A percentile compares a stretch with the other conserved stretches of the same genome.
phyloP scores from a whole-genome alignment of 1,140 invertebrate species.

The Macrotrachela quadricornifera region DNA sequence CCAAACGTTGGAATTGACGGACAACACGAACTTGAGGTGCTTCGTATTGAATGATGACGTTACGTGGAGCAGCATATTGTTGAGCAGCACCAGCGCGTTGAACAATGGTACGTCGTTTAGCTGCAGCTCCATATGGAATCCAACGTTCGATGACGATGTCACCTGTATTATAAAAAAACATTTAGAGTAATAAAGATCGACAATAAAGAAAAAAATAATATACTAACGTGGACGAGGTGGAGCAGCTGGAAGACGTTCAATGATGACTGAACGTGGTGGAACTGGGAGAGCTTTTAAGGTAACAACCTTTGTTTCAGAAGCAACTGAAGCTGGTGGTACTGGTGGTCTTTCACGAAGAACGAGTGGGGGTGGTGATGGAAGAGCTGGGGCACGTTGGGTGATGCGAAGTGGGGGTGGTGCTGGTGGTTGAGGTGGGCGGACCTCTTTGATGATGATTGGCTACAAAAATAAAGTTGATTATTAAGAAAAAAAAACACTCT shows the following conservation, averaged over 20 bases:
- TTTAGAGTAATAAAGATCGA: no score
- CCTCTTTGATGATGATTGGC: background rate
- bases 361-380: background rate
- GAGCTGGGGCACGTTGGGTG: background rate
- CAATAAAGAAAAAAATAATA: no score
- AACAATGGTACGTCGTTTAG: background rate
- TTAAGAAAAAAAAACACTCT: no score
- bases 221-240: no score
- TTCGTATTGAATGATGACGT: background rate
- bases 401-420: background rate
- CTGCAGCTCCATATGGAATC: background rate
- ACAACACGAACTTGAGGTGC: background rate
- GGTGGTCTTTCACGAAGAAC: background rate
- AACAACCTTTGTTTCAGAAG: background rate
- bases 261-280: background rate
- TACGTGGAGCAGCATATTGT: background rate
- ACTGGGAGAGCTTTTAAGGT: background rate
- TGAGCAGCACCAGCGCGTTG: background rate
- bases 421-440: background rate
- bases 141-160: background rate
- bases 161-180: background rate
- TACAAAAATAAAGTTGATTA: no score
- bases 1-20: background rate
- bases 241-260: background rate
- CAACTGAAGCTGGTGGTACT: background rate